Evolutionary conservation across 2,113 vertebrate genomes (phyloP).

Genomic region (Nyctibius bracteatus): DNA sequence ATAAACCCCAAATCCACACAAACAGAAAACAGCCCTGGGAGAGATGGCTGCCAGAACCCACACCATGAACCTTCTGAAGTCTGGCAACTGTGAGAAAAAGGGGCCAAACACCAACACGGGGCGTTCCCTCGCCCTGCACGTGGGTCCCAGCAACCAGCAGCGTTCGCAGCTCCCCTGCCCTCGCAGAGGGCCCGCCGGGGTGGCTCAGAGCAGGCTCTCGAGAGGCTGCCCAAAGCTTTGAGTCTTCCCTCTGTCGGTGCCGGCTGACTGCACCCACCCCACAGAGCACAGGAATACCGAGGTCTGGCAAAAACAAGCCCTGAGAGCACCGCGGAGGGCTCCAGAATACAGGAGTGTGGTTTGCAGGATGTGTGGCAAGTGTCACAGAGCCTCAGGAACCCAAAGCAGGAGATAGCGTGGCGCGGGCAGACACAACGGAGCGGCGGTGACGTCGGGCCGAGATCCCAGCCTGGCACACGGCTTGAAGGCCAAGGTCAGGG

Average conservation of each 20-base stretch:
- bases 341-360: neutral
- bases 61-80: neutral
- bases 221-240: rapidly evolving
- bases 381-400: neutral
- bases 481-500: constrained; percentile 45
- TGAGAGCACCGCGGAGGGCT: rapidly evolving
- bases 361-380: neutral
- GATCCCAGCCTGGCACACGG: neutral
- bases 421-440: constrained; percentile 46
- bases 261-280: neutral
- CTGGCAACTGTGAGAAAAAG: neutral
- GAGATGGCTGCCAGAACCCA: neutral
- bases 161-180: too few species aligned
- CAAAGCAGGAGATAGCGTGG: neutral
- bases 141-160: too few species aligned
- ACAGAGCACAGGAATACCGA: rapidly evolving
- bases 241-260: rapidly evolving
- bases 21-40: neutral
- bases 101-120: neutral
- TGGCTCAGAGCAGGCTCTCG: rapidly evolving
- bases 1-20: neutral
- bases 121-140: too few species aligned
- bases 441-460: neutral
- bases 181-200: too few species aligned
- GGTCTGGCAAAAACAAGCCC: neutral